Evolutionary conservation across 2,888 invertebrate genomes (phyloP).

Genomic region (Imbricaverruca yamaguchii): DNA sequence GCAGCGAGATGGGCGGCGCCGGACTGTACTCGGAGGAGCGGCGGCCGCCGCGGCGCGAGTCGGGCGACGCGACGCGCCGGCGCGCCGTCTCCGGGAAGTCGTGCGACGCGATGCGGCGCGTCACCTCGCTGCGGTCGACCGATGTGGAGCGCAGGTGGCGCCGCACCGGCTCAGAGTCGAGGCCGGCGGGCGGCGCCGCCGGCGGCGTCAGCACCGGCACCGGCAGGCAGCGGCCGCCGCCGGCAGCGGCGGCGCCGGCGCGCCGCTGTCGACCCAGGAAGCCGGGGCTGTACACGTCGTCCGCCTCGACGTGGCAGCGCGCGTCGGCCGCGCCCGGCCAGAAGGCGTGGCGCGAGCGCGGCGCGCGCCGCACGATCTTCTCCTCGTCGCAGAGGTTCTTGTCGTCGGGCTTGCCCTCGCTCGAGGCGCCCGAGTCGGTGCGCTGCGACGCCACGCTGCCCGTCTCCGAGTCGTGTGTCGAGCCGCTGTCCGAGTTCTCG

Average conservation of each 20-base stretch:
- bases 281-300: no score
- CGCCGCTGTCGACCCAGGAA: no score
- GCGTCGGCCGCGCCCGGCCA: neutral
- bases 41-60: neutral
- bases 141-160: slow-evolving; percentile 4
- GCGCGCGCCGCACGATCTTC: neutral
- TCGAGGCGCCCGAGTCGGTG: slow-evolving; percentile 18
- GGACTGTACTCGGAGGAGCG: slow-evolving; percentile 12
- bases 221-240: neutral
- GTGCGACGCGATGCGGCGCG: neutral
- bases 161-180: neutral
- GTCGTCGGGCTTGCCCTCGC: slow-evolving; percentile 11
- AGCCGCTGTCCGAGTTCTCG: slow-evolving; percentile 17
- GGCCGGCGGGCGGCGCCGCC: neutral
- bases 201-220: neutral
- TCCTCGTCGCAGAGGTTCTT: slow-evolving; percentile 17
- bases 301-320: no score
- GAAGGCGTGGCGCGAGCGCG: slow-evolving; percentile 4
- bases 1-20: slow-evolving; percentile 13
- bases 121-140: neutral
- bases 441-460: slow-evolving; percentile 15
- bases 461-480: slow-evolving; percentile 6
- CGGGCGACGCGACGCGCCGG: neutral
- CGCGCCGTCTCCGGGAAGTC: neutral
- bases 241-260: no score